These are phyloP conservation scores for Argyrosomus japonicus DNA, from an alignment of 2,113 vertebrate genomes.

Conservation along the genomic window DNA sequence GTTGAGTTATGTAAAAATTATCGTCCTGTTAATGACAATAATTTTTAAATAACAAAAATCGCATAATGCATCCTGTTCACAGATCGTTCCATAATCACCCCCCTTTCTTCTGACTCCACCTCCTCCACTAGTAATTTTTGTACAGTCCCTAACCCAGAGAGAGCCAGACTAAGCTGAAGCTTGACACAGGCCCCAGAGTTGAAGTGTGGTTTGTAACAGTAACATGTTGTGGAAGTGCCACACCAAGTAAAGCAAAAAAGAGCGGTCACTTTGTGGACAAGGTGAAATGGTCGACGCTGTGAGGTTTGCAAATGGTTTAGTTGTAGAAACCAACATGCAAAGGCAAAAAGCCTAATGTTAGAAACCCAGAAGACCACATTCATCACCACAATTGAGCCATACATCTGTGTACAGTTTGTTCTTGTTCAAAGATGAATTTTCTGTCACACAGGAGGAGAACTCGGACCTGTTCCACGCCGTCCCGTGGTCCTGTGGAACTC, in stretches of 20 bases:
- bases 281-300: background rate
- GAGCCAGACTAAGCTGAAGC: background rate
- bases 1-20: too few species aligned
- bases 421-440: background rate
- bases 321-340: background rate
- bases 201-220: background rate
- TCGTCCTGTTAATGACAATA: too few species aligned
- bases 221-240: background rate
- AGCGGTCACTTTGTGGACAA: background rate
- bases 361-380: background rate
- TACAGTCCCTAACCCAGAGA: background rate
- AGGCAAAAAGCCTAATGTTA: background rate
- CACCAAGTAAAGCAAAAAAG: background rate
- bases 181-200: background rate
- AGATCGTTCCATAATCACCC: too few species aligned
- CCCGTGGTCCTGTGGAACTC: conserved; percentile 98
- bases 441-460: conserved; percentile 90
- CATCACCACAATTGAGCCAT: background rate
- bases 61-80: too few species aligned
- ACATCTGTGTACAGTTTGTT: background rate
- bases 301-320: conserved; percentile 13
- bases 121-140: background rate
- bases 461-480: conserved; percentile 96
- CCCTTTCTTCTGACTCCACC: too few species aligned
- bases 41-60: too few species aligned